Base-by-base conservation (phyloP, 2,888 invertebrate species). In the Heliconius aoede region DNA sequence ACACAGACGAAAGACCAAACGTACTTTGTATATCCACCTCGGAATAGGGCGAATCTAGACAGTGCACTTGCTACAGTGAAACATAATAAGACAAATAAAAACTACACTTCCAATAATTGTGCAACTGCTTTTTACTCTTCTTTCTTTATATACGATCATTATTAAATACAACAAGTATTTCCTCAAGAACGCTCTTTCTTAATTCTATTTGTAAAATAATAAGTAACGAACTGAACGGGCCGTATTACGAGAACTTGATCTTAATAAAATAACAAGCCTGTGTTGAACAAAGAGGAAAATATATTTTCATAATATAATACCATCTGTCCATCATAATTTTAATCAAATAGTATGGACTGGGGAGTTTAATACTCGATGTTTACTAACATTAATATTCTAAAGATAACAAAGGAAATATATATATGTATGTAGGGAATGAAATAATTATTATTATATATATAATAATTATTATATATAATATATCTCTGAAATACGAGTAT, bases 221-320 rank as follows among this genome's bases (percentile, higher is more conserved):
- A 72, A 72, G 40, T 61, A 46, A 62, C 60, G 30, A 61, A 72
- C n/a, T 28, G n/a, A 72, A 28, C 30, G 40, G 60, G 1, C 61
- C 67, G 65, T n/a, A 46, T 68, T 68, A 68, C 74, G n/a, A 74
- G 24, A 74, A 60, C 40, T 68, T 26, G 26, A 74, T 40, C 60
- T 74, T 60, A 68, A 68, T 58, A 46, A 68, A 46, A 68, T 68
- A 32, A 68, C 40, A 60, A 46, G 40, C 15, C n/a, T 15, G 40
- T 18, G 11, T 65, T 68, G 24, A 58, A 67, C n/a, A 68, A 60
- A 36, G 60, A 46, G 58, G 40, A 61, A 68, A 68, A 67, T 67
- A 60, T 74, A 15, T 13, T 51, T 69, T 55, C 40, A 69, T 69
- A 55, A 51, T 69, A 55, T 69, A 55, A 69, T 69, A 69, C 13